Conservation (phyloP, 1,140 invertebrate species). For the Diploscapter pachys region DNA sequence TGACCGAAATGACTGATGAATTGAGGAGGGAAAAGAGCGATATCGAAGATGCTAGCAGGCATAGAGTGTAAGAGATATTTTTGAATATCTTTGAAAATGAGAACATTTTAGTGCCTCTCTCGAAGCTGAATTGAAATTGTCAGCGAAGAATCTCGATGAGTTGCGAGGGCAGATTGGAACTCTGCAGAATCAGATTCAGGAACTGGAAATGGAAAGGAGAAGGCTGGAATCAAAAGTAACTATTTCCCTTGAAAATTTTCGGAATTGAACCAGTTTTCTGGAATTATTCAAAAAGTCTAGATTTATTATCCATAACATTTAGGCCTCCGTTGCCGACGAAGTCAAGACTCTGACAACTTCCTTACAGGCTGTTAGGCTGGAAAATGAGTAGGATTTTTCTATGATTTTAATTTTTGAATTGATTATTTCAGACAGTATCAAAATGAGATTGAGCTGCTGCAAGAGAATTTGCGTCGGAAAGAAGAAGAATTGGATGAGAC, state of each 20-base stretch:
- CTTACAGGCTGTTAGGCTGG: conserved; percentile 10
- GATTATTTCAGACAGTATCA: conserved; percentile 1
- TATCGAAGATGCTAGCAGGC: conserved; percentile 4
- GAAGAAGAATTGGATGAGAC: conserved; percentile 12
- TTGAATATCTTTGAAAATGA: background rate
- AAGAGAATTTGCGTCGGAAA: conserved; percentile 13
- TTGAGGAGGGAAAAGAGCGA: conserved; percentile 18
- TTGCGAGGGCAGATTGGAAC: background rate
- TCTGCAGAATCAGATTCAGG: conserved; percentile 6
- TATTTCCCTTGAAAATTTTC: background rate
- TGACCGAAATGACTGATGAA: background rate
- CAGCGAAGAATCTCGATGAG: conserved; percentile 5
- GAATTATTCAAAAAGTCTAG: conserved; percentile 3
- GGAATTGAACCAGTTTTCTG: conserved; percentile 1
- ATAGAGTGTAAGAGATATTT: conserved; percentile 3
- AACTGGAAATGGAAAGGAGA: conserved; percentile 3
- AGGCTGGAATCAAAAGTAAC: conserved; percentile 16
- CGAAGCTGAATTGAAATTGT: conserved; percentile 1
- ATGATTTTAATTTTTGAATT: too few relatives aligned
- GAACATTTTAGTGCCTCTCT: background rate
- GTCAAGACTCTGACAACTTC: conserved; percentile 23
- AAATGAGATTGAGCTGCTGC: conserved; percentile 15
- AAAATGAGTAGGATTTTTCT: background rate
- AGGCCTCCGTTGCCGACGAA: conserved; percentile 23
- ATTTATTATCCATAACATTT: background rate